A percentile compares a stretch with the other conserved stretches of the same genome.
Conservation (phyloP, 1,140 invertebrate genomes). For the Chironomus striatipennis region DNA sequence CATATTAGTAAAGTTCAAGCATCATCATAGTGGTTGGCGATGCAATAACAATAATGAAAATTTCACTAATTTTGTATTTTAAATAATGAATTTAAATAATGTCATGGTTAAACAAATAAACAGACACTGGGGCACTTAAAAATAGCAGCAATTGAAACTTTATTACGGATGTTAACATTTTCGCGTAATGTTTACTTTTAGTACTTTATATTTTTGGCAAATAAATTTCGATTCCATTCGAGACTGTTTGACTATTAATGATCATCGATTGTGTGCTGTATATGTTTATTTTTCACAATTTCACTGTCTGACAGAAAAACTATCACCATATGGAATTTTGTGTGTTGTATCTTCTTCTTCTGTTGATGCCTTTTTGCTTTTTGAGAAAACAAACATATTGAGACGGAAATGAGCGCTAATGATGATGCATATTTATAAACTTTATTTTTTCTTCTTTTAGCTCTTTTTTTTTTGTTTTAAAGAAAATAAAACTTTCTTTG, state of each 20-base stretch:
- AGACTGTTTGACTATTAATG: not conserved
- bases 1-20: not conserved
- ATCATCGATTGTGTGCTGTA: not conserved
- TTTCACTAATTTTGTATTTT: not conserved
- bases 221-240: too few relatives aligned
- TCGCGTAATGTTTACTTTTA: too few relatives aligned
- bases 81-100: constrained; percentile 9
- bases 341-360: not conserved
- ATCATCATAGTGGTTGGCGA: not conserved
- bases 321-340: constrained; percentile 3
- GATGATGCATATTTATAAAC: constrained; percentile 9
- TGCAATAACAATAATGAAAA: not conserved
- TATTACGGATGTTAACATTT: not conserved
- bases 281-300: not conserved
- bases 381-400: constrained; percentile 13
- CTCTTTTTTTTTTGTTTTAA: constrained; percentile 8
- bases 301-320: not conserved
- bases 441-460: not conserved
- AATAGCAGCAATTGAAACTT: not conserved
- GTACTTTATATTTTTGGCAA: too few relatives aligned
- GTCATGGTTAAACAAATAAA: not conserved
- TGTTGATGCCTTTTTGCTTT: too few relatives aligned
- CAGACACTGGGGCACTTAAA: not conserved
- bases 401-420: not conserved
- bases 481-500: not conserved